phyloP scores from a whole-genome alignment of 2,113 vertebrate species.

The Tetrao urogallus region DNA sequence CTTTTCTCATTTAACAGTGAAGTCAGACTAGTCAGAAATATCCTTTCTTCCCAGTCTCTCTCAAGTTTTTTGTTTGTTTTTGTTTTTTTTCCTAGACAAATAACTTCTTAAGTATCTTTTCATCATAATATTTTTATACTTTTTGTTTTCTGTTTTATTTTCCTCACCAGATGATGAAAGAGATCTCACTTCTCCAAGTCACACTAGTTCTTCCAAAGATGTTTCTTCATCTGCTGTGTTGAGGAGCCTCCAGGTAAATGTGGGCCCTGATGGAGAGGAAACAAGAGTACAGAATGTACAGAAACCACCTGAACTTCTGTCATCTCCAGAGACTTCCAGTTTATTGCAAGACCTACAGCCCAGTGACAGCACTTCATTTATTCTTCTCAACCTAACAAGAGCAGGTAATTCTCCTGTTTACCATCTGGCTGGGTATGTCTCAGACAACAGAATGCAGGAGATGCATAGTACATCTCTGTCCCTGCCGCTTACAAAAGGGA shows the following conservation, averaged over 20 bases:
- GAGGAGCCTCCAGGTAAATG: slow-evolving; percentile 86
- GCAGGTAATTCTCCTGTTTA: slow-evolving; percentile 79
- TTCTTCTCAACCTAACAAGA: slow-evolving; percentile 96
- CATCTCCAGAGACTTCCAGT: slow-evolving; percentile 79
- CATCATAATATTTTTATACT: not conserved
- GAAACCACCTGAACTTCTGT: slow-evolving; percentile 81
- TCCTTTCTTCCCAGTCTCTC: not conserved
- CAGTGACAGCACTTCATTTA: slow-evolving; percentile 92
- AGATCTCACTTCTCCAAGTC: slow-evolving; percentile 71
- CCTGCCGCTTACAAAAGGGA: slow-evolving; percentile 31
- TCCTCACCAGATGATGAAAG: slow-evolving; percentile 78
- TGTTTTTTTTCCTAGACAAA: not conserved
- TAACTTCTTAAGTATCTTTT: not conserved
- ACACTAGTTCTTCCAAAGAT: slow-evolving; percentile 78
- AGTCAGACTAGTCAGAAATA: slow-evolving; percentile 3
- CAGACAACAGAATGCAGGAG: not conserved
- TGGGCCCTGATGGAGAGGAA: slow-evolving; percentile 85
- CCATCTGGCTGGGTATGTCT: not conserved
- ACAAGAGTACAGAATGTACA: slow-evolving; percentile 79
- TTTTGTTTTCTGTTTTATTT: slow-evolving; percentile 28
- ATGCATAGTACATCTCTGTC: not conserved
- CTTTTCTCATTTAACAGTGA: not conserved
- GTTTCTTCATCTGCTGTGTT: slow-evolving; percentile 79
- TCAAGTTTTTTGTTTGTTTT: not conserved
- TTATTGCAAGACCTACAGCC: slow-evolving; percentile 95